A percentile compares a stretch with the other conserved stretches of the same genome.
phyloP scores from a whole-genome alignment of 2,113 vertebrate genomes.

The Mugil cephalus region DNA sequence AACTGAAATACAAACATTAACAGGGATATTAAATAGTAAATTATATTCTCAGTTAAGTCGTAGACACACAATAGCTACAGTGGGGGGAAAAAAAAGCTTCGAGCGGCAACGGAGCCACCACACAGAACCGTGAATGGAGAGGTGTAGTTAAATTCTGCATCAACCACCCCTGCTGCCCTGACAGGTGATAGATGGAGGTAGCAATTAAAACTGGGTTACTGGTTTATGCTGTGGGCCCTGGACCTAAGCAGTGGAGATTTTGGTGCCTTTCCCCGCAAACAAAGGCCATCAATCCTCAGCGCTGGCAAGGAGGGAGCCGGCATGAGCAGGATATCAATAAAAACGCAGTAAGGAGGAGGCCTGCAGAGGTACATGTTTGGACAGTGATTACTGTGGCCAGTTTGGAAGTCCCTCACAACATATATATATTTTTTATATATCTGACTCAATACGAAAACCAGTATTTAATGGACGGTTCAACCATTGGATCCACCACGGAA shows the following conservation, averaged over 20 bases:
- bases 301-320: constrained; percentile 58
- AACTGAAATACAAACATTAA: not conserved
- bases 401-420: not conserved
- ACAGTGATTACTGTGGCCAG: constrained; percentile 7
- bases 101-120: constrained; percentile 1
- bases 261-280: constrained; percentile 76
- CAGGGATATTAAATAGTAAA: not conserved
- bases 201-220: constrained; percentile 87
- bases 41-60: not conserved
- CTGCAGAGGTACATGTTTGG: constrained; percentile 4
- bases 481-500: not conserved
- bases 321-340: constrained; percentile 73
- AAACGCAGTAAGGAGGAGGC: constrained; percentile 44
- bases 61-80: too few relatives aligned
- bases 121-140: constrained; percentile 34
- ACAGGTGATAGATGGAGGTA: constrained; percentile 82
- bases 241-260: constrained; percentile 73
- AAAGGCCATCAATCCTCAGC: constrained; percentile 81
- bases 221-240: constrained; percentile 76
- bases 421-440: not conserved
- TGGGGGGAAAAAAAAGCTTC: not conserved
- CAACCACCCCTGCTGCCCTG: constrained; percentile 64
- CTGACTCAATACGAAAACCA: not conserved
- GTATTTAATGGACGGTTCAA: not conserved
- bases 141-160: constrained; percentile 65